Percentiles rank a stretch among this genome's conserved stretches.
phyloP scores from a whole-genome alignment of 92 coral and sea anemone genomes.

The Pocillopora meandrina region DNA sequence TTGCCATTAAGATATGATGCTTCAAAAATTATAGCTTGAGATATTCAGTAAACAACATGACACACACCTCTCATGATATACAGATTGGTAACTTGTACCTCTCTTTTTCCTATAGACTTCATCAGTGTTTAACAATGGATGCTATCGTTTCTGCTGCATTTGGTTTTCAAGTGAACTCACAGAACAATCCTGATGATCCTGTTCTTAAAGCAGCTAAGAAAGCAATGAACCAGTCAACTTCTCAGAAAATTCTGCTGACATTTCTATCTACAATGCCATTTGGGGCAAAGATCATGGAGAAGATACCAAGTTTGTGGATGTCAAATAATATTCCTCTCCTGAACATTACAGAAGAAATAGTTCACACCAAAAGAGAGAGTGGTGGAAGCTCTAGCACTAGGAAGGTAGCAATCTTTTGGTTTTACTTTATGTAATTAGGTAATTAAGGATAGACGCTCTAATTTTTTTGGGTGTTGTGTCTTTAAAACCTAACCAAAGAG shows the following conservation, averaged over 20 bases:
- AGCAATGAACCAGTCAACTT: slow-evolving; percentile 20
- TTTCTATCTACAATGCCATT: slow-evolving; percentile 41
- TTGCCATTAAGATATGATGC: no score
- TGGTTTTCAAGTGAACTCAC: slow-evolving; percentile 68
- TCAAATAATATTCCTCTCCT: slow-evolving; percentile 27
- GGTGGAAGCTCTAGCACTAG: not conserved
- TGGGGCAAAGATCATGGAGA: slow-evolving; percentile 29
- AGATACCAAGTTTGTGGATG: slow-evolving; percentile 38
- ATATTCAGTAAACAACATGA: no score
- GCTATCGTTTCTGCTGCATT: slow-evolving; percentile 60
- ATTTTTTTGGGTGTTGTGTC: no score
- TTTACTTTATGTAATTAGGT: no score
- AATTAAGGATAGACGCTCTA: not conserved
- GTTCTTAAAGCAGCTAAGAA: slow-evolving; percentile 47
- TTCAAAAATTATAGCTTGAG: no score
- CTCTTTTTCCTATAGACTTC: slow-evolving; percentile 26
- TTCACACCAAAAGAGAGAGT: slow-evolving; percentile 17
- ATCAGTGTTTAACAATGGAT: slow-evolving; percentile 70
- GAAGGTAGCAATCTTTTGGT: not conserved
- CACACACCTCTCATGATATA: no score
- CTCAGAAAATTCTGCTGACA: slow-evolving; percentile 11
- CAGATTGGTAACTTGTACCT: no score
- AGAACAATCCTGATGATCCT: slow-evolving; percentile 65
- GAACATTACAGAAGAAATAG: slow-evolving; percentile 42
- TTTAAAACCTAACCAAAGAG: no score